phyloP scores from a whole-genome alignment of 2,888 invertebrate species.

The Marronus borbonicus region DNA sequence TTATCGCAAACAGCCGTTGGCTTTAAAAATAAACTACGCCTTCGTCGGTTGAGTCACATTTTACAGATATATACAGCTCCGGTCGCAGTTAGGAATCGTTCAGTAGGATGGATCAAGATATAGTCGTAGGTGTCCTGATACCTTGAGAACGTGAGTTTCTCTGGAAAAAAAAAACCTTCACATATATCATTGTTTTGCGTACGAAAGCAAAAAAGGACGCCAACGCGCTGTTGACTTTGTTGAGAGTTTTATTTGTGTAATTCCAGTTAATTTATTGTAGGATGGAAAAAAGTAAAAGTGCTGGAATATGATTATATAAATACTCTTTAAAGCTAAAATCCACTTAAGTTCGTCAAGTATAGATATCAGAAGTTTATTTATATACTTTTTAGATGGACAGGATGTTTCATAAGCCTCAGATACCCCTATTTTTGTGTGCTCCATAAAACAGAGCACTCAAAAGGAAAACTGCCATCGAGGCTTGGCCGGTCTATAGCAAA shows the following conservation, averaged over 20 bases:
- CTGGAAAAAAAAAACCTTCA: conserved; percentile 29
- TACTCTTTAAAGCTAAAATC: background rate
- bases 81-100: conserved; percentile 27
- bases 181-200: conserved; percentile 38
- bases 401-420: too few species aligned
- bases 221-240: conserved; percentile 14
- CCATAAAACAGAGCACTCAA: too few species aligned
- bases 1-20: conserved; percentile 16
- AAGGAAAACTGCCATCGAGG: too few species aligned
- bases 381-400: too few species aligned
- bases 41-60: conserved; percentile 27
- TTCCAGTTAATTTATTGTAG: conserved; percentile 18
- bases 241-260: conserved; percentile 17
- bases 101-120: conserved; percentile 35
- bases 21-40: conserved; percentile 40
- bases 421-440: too few species aligned
- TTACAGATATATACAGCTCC: conserved; percentile 22
- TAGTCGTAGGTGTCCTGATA: conserved; percentile 33
- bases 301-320: background rate
- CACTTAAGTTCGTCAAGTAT: background rate
- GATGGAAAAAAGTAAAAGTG: conserved; percentile 6
- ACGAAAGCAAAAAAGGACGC: conserved; percentile 24
- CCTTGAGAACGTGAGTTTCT: conserved; percentile 33
- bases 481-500: too few species aligned
- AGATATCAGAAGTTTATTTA: background rate